Evolutionary conservation across 23 tunicate genomes (phyloP), one percentile per base, ranked within the genome.

Genomic region (Trididemnum clinides): DNA sequence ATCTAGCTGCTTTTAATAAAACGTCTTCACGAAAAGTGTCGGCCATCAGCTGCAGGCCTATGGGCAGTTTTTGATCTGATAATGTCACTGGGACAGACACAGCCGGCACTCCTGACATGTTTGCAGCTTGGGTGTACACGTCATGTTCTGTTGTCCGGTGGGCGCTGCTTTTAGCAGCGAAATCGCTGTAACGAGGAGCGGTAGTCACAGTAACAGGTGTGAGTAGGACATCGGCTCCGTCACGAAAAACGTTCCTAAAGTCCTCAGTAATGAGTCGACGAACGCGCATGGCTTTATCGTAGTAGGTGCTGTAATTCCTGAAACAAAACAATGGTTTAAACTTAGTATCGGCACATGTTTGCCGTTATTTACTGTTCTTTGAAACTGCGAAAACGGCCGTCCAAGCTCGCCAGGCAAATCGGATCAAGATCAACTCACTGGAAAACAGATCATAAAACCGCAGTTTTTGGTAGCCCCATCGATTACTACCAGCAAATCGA

Each of bases 91-190:
- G 98, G 18, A 94, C 88, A 6, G 75, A 54, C 1, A 94, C 51
- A 26, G 94, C 98, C 0, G 98, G 98, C 0, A 94, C 80, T 5
- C 98, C 94, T 15, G 94, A 85, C 44, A 94, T 44, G 50, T 94
- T 94, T 5, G 80, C 74, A 34, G 94, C 35, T 54, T 85, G 88
- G 4, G 88, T 82, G 64, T 84, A 83, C 5, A 94, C 82, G 44
- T 94, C 98, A 1, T 87, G 94, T 35, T 82, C 89, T 37, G 72
- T 86, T 18, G 88, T 57, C 25, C 79, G 87, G 26, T 39, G 2
- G 0, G 66, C 59, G 82, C 89, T 87, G 71, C 64, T 84, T 63
- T 81, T 62, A 19, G 64, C 31, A 5, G 66, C 73, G 51, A 89
- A 94, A 1, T 83, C 83, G 33, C 78, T 64, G 54, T 94, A 89